phyloP scores from a whole-genome alignment of 1,140 invertebrate species.

The Rhynchophorus ferrugineus region DNA sequence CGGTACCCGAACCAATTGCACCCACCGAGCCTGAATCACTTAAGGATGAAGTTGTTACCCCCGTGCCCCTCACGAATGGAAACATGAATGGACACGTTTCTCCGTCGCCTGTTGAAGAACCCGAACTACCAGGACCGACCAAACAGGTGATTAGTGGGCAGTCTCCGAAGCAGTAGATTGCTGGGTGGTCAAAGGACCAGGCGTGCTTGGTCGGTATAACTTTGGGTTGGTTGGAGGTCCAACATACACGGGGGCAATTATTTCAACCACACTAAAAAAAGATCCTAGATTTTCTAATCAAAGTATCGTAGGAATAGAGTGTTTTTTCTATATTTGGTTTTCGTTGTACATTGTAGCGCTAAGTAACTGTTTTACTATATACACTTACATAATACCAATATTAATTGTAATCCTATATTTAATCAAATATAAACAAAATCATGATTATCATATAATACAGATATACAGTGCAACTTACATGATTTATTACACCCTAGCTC shows the following conservation, averaged over 20 bases:
- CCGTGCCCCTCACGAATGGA: conserved; percentile 35
- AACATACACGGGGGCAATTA: background rate
- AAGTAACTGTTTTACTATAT: no score
- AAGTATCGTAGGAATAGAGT: no score
- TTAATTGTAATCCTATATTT: no score
- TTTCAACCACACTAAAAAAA: no score
- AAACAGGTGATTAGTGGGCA: conserved; percentile 39
- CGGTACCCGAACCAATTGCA: conserved; percentile 36
- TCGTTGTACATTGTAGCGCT: no score
- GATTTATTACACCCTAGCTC: no score
- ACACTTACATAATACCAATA: no score
- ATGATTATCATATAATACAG: no score
- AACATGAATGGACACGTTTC: conserved; percentile 33
- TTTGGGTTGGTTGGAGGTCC: conserved; percentile 10
- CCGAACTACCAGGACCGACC: conserved; percentile 29
- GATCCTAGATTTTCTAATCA: no score
- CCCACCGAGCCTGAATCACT: conserved; percentile 10
- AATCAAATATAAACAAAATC: no score
- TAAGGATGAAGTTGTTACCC: conserved; percentile 7
- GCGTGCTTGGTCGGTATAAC: conserved; percentile 8
- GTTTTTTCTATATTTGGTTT: no score
- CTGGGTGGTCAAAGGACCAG: conserved; percentile 9
- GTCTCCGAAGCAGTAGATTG: conserved; percentile 11
- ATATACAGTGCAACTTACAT: no score
- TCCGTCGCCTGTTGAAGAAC: conserved; percentile 27